phyloP scores from a whole-genome alignment of 2,888 invertebrate genomes.

The Scotopteryx bipunctaria region DNA sequence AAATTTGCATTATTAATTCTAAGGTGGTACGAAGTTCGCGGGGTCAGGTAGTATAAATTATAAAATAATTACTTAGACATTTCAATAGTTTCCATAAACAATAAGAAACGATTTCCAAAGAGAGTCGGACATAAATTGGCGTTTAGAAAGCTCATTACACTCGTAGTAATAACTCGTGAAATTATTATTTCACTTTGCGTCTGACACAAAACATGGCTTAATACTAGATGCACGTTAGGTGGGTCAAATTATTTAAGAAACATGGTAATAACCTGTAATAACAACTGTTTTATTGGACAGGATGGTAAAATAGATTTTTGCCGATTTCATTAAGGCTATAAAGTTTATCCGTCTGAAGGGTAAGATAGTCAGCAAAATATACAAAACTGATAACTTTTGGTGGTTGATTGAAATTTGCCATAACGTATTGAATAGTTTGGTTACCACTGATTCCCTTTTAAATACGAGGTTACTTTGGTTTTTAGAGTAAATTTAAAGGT shows the following conservation, averaged over 20 bases:
- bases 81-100: slow-evolving; percentile 43
- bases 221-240: not conserved
- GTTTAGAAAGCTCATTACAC: slow-evolving; percentile 20
- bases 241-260: not conserved
- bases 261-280: not conserved
- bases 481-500: no score
- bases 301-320: no score
- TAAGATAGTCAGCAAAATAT: no score
- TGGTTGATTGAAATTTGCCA: not conserved
- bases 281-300: not conserved
- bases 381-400: not conserved
- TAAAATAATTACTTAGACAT: no score
- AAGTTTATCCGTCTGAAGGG: no score
- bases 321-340: no score
- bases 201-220: slow-evolving; percentile 6
- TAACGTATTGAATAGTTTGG: not conserved
- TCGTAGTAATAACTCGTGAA: slow-evolving; percentile 2
- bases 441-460: slow-evolving; percentile 9
- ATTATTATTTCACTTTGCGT: slow-evolving; percentile 15
- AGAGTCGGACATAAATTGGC: slow-evolving; percentile 30
- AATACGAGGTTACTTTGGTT: slow-evolving; percentile 9
- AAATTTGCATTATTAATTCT: no score
- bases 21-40: no score
- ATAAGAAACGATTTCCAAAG: slow-evolving; percentile 37
- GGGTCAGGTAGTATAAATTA: no score